Evolutionary conservation across 1,140 invertebrate species (phyloP).

Genomic region (Drosophila ficusphila): DNA sequence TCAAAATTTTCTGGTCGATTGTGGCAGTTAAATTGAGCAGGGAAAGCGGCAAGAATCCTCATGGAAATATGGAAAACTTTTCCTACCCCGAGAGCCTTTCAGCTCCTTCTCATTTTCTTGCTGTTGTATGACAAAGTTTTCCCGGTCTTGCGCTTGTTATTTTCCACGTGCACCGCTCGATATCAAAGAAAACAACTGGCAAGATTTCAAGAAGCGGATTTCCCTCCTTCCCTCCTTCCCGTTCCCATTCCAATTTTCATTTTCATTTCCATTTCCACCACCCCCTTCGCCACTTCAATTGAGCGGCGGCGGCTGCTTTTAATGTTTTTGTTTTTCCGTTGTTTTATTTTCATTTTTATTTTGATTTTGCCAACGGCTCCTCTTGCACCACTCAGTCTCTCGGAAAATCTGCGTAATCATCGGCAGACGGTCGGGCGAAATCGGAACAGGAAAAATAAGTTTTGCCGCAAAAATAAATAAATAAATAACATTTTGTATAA

Average conservation of each 20-base stretch:
- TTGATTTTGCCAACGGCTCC: conserved; percentile 36
- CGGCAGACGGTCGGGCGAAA: neutral
- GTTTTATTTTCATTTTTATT: conserved; percentile 43
- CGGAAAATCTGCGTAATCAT: conserved; percentile 58
- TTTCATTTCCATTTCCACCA: neutral
- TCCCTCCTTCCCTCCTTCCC: neutral
- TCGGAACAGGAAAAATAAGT: conserved; percentile 52
- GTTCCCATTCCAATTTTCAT: too few relatives aligned
- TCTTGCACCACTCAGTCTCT: neutral
- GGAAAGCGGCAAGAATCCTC: conserved; percentile 5
- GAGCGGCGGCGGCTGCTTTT: conserved; percentile 54
- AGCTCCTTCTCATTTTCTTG: neutral
- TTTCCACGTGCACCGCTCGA: conserved; percentile 30
- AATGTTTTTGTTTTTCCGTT: conserved; percentile 66
- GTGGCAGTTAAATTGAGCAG: conserved; percentile 43
- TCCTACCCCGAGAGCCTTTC: neutral
- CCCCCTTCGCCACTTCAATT: conserved; percentile 38
- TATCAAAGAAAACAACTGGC: conserved; percentile 47
- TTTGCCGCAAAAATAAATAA: conserved; percentile 71
- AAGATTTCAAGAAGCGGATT: conserved; percentile 28
- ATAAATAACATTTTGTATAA: conserved; percentile 66
- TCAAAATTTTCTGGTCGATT: conserved; percentile 38
- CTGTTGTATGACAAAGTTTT: conserved; percentile 40
- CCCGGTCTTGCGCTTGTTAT: conserved; percentile 15
- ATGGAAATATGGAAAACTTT: conserved; percentile 36